Evolutionary conservation across 2,888 invertebrate genomes (phyloP).

Genomic region (Drosophila acutilabella): DNA sequence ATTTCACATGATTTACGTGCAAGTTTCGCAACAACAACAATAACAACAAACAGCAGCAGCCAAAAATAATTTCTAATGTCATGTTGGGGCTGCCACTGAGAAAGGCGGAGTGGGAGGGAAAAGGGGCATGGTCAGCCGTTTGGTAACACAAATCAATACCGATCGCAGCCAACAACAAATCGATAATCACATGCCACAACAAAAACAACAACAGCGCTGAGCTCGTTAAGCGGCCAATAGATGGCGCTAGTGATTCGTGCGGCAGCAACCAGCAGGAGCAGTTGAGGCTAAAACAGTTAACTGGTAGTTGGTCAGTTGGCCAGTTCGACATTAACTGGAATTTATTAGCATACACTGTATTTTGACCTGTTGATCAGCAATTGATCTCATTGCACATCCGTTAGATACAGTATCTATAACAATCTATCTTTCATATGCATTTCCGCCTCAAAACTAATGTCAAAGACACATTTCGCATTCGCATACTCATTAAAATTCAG

Average conservation of each 20-base stretch:
- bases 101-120: background rate
- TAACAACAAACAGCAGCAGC: conserved; percentile 37
- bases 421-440: conserved; percentile 9
- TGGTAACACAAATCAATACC: conserved; percentile 75
- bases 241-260: conserved; percentile 47
- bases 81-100: conserved; percentile 63
- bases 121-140: conserved; percentile 33
- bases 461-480: conserved; percentile 32
- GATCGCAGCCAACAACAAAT: conserved; percentile 49
- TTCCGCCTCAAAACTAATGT: conserved; percentile 42
- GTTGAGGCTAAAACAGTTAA: conserved; percentile 15
- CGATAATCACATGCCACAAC: conserved; percentile 68
- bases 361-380: conserved; percentile 27
- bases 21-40: conserved; percentile 48
- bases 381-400: background rate
- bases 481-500: conserved; percentile 34
- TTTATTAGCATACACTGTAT: conserved; percentile 48
- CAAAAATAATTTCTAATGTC: conserved; percentile 78
- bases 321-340: conserved; percentile 44
- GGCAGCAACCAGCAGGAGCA: background rate
- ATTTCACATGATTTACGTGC: conserved; percentile 83
- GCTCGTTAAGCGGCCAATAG: conserved; percentile 51
- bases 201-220: conserved; percentile 11
- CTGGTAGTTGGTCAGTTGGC: conserved; percentile 48
- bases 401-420: conserved; percentile 7